A percentile compares a stretch with the other conserved stretches of the same genome.
phyloP scores from a whole-genome alignment of 1,140 invertebrate genomes.

The Drosophila kepulauana region DNA sequence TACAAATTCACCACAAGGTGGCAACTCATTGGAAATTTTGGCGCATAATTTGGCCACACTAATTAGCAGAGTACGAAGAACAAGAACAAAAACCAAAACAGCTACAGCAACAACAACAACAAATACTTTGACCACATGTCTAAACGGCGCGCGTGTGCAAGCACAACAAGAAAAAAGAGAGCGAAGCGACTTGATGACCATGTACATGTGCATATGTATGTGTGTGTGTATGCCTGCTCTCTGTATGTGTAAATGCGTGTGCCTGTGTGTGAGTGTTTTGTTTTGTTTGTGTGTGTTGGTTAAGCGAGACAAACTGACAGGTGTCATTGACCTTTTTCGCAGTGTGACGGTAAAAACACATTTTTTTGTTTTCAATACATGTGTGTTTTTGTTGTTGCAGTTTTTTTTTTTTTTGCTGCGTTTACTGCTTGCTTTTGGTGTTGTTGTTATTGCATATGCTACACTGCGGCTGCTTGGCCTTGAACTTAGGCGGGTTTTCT shows the following conservation, averaged over 20 bases:
- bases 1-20: conserved; percentile 24
- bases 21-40: conserved; percentile 61
- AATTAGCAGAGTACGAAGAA: conserved; percentile 69
- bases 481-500: conserved; percentile 79
- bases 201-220: conserved; percentile 24
- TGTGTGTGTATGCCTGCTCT: conserved; percentile 12
- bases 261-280: conserved; percentile 24
- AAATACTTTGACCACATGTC: conserved; percentile 69
- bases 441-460: conserved; percentile 56
- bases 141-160: conserved; percentile 59
- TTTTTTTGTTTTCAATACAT: conserved; percentile 31
- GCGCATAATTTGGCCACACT: conserved; percentile 78
- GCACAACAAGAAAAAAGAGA: conserved; percentile 56
- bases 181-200: conserved; percentile 66
- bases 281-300: conserved; percentile 30
- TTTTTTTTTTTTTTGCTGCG: conserved; percentile 53
- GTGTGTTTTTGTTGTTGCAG: conserved; percentile 50
- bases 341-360: conserved; percentile 66
- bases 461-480: conserved; percentile 64
- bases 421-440: conserved; percentile 47
- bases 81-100: conserved; percentile 34
- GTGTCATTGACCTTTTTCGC: conserved; percentile 81
- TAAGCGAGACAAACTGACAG: conserved; percentile 75
- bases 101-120: conserved; percentile 36
- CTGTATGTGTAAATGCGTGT: conserved; percentile 2